Evolutionary conservation across 2,113 vertebrate genomes (phyloP).

Genomic region (Amblyopsis rosae): DNA sequence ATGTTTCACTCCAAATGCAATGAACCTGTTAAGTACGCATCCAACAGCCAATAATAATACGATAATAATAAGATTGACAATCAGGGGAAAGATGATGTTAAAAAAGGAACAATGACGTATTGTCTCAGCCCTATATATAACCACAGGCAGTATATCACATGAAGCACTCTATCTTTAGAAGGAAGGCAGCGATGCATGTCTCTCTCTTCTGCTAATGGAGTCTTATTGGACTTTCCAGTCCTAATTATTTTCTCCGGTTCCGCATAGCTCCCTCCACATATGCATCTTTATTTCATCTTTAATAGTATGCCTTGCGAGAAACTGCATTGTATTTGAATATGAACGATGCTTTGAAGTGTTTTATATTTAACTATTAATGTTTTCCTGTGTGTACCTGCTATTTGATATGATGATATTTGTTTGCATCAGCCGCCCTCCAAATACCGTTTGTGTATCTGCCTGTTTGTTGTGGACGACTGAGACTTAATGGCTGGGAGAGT

Average conservation of each 20-base stretch:
- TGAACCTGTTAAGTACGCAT: constrained; percentile 9
- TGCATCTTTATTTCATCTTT: no score
- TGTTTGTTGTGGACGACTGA: constrained; percentile 54
- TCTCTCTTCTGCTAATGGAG: background rate
- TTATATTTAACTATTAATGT: no score
- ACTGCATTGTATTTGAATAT: no score
- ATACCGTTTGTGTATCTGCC: background rate
- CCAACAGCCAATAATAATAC: constrained; percentile 22
- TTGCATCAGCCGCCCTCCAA: background rate
- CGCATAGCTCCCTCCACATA: no score
- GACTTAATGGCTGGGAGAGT: constrained; percentile 35
- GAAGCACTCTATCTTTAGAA: background rate
- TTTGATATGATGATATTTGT: background rate
- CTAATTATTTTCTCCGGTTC: no score
- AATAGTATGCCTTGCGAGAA: no score
- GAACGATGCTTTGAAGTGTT: no score
- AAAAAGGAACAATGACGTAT: background rate
- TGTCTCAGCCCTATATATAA: constrained; percentile 2
- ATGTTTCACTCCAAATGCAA: constrained; percentile 31
- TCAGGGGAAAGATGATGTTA: constrained; percentile 16
- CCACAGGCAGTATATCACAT: constrained; percentile 44
- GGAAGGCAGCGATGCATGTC: constrained; percentile 50
- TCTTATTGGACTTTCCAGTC: no score
- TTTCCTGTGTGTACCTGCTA: no score
- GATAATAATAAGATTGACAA: no score